phyloP scores from a whole-genome alignment of 92 coral and sea anemone genomes.

The Porites lobata region DNA sequence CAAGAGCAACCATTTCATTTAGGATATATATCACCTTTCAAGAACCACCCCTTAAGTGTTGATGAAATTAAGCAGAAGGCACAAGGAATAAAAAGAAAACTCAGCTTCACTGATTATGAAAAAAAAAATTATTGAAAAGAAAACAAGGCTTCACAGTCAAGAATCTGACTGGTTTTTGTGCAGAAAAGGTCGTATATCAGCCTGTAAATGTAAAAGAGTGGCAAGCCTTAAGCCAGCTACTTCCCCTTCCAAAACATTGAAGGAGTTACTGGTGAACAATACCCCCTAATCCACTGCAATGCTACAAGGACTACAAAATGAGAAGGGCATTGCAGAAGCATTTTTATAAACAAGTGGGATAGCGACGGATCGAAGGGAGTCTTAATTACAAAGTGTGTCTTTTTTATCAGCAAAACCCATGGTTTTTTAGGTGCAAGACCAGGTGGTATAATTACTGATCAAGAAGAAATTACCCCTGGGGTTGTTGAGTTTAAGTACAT shows the following conservation, averaged over 20 bases:
- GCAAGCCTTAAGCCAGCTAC: slow-evolving; percentile 52
- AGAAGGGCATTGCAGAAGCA: slow-evolving; percentile 33
- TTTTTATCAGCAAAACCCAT: slow-evolving; percentile 35
- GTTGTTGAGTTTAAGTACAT: slow-evolving; percentile 48
- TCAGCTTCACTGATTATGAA: slow-evolving; percentile 25
- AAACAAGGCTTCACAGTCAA: slow-evolving; percentile 49
- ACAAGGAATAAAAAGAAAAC: slow-evolving; percentile 17
- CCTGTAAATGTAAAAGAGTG: slow-evolving; percentile 57
- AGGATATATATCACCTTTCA: slow-evolving; percentile 23
- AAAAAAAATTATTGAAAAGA: slow-evolving; percentile 16
- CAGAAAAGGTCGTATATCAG: slow-evolving; percentile 46
- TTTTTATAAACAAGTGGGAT: slow-evolving; percentile 27
- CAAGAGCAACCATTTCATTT: slow-evolving; percentile 14
- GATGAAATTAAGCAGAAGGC: slow-evolving; percentile 29
- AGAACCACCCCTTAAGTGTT: slow-evolving; percentile 28
- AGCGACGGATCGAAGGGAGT: slow-evolving; percentile 24
- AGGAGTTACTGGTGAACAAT: slow-evolving; percentile 31
- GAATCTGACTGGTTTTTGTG: slow-evolving; percentile 42
- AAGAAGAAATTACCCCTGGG: slow-evolving; percentile 35
- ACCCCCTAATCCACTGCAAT: slow-evolving; percentile 49
- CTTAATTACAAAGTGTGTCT: slow-evolving; percentile 41
- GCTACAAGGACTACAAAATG: slow-evolving; percentile 46
- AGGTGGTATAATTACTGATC: slow-evolving; percentile 34
- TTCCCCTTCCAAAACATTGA: slow-evolving; percentile 47
- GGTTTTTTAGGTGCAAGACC: slow-evolving; percentile 48